These are phyloP conservation scores for Coptotermes formosanus DNA, from an alignment of 1,140 invertebrate species.

Conservation along the genomic window DNA sequence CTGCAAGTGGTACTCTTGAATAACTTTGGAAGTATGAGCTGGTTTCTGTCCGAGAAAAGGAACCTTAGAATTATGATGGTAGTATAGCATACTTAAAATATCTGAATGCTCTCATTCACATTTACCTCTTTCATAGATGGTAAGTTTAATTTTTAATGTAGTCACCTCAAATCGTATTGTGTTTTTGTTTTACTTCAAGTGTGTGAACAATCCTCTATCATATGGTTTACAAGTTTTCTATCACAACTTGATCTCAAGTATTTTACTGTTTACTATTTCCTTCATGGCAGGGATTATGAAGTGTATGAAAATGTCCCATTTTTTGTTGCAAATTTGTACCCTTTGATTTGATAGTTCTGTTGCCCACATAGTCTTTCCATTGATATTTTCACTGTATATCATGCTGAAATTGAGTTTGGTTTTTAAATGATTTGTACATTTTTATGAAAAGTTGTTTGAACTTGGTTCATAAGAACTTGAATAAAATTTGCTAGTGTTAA, in stretches of 20 bases:
- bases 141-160: too few relatives aligned
- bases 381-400: constrained; percentile 3
- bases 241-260: constrained; percentile 5
- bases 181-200: background rate
- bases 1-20: background rate
- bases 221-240: background rate
- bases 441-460: background rate
- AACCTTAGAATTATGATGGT: too few relatives aligned
- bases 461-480: background rate
- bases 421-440: constrained; percentile 1
- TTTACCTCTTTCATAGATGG: too few relatives aligned
- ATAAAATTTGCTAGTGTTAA: background rate
- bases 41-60: too few relatives aligned
- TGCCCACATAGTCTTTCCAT: background rate
- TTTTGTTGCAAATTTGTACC: background rate
- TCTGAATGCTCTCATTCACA: too few relatives aligned
- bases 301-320: background rate
- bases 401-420: background rate
- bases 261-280: background rate
- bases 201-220: background rate
- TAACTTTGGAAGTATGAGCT: too few relatives aligned
- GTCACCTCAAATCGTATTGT: too few relatives aligned
- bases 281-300: background rate
- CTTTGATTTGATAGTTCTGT: background rate
- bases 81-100: too few relatives aligned